Conservation (phyloP, 2,113 vertebrate species). For the Sebastes fasciatus region DNA sequence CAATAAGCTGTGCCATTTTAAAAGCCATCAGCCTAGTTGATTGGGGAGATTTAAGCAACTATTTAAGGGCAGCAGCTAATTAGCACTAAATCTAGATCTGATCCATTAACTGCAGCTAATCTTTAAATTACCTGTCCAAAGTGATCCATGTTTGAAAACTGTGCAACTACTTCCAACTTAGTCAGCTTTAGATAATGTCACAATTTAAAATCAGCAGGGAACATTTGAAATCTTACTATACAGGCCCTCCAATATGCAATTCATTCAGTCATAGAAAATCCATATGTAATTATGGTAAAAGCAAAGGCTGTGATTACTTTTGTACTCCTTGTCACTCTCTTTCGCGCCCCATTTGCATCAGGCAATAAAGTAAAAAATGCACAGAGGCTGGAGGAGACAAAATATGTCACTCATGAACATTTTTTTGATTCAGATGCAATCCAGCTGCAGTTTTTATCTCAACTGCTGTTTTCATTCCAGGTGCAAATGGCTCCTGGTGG, state of each 20-base stretch:
- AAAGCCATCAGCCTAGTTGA: conserved; percentile 50
- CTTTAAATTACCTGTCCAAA: conserved; percentile 65
- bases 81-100: conserved; percentile 71
- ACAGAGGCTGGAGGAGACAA: background rate
- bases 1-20: conserved; percentile 45
- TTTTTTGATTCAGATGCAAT: background rate
- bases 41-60: conserved; percentile 66
- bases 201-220: conserved; percentile 36
- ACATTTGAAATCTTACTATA: conserved; percentile 33
- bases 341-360: conserved; percentile 20
- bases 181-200: conserved; percentile 46
- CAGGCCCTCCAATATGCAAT: conserved; percentile 34
- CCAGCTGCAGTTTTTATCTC: background rate
- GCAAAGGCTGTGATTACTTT: conserved; percentile 54
- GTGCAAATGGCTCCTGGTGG: conserved; percentile 15
- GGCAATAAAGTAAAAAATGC: conserved; percentile 23
- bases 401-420: conserved; percentile 10
- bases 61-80: conserved; percentile 68
- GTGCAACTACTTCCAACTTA: conserved; percentile 10
- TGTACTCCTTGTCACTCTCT: conserved; percentile 27
- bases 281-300: conserved; percentile 75
- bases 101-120: conserved; percentile 68
- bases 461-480: conserved; percentile 2
- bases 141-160: conserved; percentile 51
- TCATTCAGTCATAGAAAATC: conserved; percentile 70